Percentiles rank a stretch among this genome's conserved stretches.
phyloP scores from a whole-genome alignment of 53 echinoderm and acorn worm species.

The Henricia sp. region DNA sequence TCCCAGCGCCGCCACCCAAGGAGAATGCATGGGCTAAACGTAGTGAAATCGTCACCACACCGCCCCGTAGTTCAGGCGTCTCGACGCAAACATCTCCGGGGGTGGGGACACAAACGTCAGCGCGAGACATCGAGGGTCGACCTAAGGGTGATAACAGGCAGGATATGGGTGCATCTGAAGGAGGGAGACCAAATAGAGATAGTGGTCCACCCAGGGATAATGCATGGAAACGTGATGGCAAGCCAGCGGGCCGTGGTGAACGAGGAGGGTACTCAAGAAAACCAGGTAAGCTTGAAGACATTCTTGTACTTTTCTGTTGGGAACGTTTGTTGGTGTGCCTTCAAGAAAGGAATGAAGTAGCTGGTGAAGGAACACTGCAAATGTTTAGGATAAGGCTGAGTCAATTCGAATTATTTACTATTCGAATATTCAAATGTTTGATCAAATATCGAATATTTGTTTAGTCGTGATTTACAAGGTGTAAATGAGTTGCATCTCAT shows the following conservation, averaged over 20 bases:
- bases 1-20: slow-evolving; percentile 98
- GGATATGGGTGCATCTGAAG: neutral
- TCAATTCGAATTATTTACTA: too few relatives aligned
- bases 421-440: too few relatives aligned
- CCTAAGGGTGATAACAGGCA: neutral
- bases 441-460: too few relatives aligned
- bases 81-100: slow-evolving; percentile 5
- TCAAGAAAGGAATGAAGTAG: too few relatives aligned
- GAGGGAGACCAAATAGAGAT: slow-evolving; percentile 34
- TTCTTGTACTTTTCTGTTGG: too few relatives aligned
- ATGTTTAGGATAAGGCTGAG: too few relatives aligned
- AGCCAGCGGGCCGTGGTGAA: slow-evolving; percentile 41
- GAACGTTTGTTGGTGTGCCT: too few relatives aligned
- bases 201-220: slow-evolving; percentile 59
- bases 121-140: slow-evolving; percentile 25
- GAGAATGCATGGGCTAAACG: slow-evolving; percentile 96
- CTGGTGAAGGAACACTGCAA: too few relatives aligned
- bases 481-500: neutral
- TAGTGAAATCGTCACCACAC: slow-evolving; percentile 76
- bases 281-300: neutral
- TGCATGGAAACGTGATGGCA: slow-evolving; percentile 59
- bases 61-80: slow-evolving; percentile 27
- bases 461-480: too few relatives aligned
- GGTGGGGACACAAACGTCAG: too few relatives aligned
- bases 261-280: slow-evolving; percentile 10